These are phyloP conservation scores for Mastomys coucha DNA, from an alignment of 2,113 vertebrate genomes.

Conservation along the genomic window DNA sequence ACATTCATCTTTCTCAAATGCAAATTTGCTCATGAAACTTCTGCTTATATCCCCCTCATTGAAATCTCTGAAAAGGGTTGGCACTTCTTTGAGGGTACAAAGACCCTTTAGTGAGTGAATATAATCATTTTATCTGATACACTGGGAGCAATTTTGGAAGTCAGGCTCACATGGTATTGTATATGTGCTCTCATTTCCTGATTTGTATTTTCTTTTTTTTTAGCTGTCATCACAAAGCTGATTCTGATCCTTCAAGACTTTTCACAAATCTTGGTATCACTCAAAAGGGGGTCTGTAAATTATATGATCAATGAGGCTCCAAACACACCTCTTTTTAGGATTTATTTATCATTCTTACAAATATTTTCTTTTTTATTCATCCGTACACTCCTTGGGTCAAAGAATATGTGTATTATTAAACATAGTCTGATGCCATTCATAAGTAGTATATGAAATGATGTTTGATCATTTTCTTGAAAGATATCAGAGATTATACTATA, in stretches of 20 bases:
- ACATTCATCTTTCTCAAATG: slow-evolving; percentile 23
- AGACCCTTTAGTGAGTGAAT: not conserved
- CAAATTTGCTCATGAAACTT: not conserved
- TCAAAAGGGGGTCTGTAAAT: not conserved
- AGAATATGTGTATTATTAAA: not conserved
- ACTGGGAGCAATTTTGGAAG: not conserved
- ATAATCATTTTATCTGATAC: not conserved
- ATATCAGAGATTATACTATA: not conserved
- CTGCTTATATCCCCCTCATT: not conserved
- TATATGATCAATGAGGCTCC: not conserved
- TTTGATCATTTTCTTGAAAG: not conserved
- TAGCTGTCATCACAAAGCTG: not conserved
- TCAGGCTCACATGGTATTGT: not conserved
- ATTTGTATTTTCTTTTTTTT: not conserved
- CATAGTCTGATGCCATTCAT: not conserved
- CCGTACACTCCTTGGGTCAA: not conserved
- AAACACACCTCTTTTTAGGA: not conserved
- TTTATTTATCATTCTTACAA: not conserved
- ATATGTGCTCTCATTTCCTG: not conserved
- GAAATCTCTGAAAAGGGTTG: not conserved
- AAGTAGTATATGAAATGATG: not conserved
- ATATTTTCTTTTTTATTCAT: not conserved
- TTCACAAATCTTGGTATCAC: not conserved
- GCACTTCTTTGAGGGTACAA: not conserved
- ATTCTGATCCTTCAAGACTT: not conserved